Percentiles rank a stretch among this genome's conserved stretches.
Conservation (phyloP, 2,113 vertebrate species). For the Fulmarus glacialis region DNA sequence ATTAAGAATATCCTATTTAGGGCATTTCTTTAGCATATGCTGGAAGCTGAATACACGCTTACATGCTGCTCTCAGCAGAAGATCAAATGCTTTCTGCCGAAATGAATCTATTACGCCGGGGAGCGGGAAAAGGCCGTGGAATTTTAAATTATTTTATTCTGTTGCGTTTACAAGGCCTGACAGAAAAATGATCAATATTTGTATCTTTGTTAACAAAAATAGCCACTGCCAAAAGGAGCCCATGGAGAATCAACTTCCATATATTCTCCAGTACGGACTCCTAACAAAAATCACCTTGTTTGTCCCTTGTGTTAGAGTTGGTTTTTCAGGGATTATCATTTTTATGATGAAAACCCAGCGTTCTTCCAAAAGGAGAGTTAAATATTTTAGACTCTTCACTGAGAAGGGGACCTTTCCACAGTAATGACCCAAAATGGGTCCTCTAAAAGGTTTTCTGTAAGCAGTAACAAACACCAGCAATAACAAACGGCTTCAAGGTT, state of each 20-base stretch:
- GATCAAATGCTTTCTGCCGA: neutral
- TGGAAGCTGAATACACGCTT: neutral
- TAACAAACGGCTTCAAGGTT: accelerated
- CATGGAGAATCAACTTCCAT: neutral
- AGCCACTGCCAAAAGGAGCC: neutral
- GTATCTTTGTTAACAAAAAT: neutral
- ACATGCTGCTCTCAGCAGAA: neutral
- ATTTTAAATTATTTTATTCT: neutral
- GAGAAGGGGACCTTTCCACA: neutral
- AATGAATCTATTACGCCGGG: neutral
- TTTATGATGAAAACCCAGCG: neutral
- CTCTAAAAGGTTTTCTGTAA: neutral
- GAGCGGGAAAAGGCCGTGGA: neutral
- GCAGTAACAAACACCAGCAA: neutral
- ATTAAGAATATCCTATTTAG: neutral
- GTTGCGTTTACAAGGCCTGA: neutral
- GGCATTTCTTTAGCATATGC: neutral
- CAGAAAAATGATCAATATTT: neutral
- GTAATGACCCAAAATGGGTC: neutral
- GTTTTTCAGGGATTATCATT: neutral
- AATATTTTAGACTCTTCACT: neutral
- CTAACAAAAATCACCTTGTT: neutral
- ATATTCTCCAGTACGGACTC: accelerated
- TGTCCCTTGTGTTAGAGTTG: too few relatives aligned
- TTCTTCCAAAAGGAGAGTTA: neutral